phyloP scores from a whole-genome alignment of 2,888 invertebrate species.

The Hecatera dysodea region DNA sequence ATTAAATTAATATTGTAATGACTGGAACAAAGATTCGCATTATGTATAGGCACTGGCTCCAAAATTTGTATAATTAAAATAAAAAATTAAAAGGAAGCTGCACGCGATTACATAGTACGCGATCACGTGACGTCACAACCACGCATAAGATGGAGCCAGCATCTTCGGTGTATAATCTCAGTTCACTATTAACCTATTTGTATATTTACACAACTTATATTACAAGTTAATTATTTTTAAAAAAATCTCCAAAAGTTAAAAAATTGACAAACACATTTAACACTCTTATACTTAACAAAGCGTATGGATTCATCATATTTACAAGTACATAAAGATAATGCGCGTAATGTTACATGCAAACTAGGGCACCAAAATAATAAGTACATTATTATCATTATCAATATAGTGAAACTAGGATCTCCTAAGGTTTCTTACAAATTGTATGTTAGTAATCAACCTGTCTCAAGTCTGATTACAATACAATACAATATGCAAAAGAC shows the following conservation, averaged over 20 bases:
- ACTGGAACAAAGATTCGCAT: slow-evolving; percentile 55
- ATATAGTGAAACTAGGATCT: slow-evolving; percentile 69
- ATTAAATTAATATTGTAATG: slow-evolving; percentile 51
- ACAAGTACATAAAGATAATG: slow-evolving; percentile 84
- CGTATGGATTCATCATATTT: slow-evolving; percentile 90
- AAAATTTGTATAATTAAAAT: slow-evolving; percentile 26
- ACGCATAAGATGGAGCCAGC: slow-evolving; percentile 70
- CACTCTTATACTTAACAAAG: slow-evolving; percentile 89
- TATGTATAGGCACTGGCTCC: slow-evolving; percentile 52
- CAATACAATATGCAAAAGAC: slow-evolving; percentile 63
- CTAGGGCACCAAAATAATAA: slow-evolving; percentile 86
- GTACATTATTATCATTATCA: slow-evolving; percentile 79
- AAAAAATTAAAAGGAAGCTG: slow-evolving; percentile 37
- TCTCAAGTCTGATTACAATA: slow-evolving; percentile 14
- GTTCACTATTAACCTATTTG: slow-evolving; percentile 76
- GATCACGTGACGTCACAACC: slow-evolving; percentile 75
- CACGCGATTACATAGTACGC: slow-evolving; percentile 38
- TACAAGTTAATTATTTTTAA: slow-evolving; percentile 78
- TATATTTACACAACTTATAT: slow-evolving; percentile 83
- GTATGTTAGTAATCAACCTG: slow-evolving; percentile 33
- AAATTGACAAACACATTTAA: slow-evolving; percentile 90
- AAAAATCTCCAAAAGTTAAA: slow-evolving; percentile 87
- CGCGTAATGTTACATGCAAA: slow-evolving; percentile 86
- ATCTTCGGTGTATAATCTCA: slow-evolving; percentile 81
- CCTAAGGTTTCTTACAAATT: slow-evolving; percentile 64